phyloP scores from a whole-genome alignment of 2,113 vertebrate species.

The Microcebus griseorufus region DNA sequence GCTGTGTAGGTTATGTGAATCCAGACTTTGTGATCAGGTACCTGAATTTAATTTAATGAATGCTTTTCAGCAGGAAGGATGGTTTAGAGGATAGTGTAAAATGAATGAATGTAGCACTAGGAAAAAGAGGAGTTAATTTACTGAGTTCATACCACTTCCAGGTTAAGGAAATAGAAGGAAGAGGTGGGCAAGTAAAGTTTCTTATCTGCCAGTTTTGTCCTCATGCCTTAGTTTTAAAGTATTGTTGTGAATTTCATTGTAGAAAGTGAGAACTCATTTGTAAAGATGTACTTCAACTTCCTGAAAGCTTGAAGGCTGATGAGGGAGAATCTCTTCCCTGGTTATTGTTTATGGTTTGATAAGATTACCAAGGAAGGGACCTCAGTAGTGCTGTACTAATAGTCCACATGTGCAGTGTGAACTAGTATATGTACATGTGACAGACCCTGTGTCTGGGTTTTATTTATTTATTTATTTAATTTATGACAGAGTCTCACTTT shows the following conservation, averaged over 20 bases:
- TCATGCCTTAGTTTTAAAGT: conserved; percentile 17
- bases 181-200: background rate
- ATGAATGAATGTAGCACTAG: background rate
- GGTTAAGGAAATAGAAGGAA: background rate
- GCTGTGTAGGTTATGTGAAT: background rate
- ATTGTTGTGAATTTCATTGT: conserved; percentile 41
- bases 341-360: conserved; percentile 2
- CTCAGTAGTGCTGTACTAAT: background rate
- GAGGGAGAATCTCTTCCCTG: background rate
- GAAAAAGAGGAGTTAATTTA: conserved; percentile 18
- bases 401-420: background rate
- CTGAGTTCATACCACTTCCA: conserved; percentile 18
- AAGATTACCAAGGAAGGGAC: background rate
- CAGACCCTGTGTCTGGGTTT: conserved; percentile 42
- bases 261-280: background rate
- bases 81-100: background rate
- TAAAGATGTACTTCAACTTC: conserved; percentile 28
- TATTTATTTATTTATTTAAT: too few species aligned
- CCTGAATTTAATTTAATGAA: conserved; percentile 20
- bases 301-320: conserved; percentile 35
- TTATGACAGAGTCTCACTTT: too few species aligned
- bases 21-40: background rate
- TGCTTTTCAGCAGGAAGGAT: background rate
- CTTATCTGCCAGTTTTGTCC: background rate
- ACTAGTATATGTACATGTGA: conserved; percentile 21